Evolutionary conservation across 1,140 invertebrate species (phyloP).

Genomic region (Periplaneta americana): DNA sequence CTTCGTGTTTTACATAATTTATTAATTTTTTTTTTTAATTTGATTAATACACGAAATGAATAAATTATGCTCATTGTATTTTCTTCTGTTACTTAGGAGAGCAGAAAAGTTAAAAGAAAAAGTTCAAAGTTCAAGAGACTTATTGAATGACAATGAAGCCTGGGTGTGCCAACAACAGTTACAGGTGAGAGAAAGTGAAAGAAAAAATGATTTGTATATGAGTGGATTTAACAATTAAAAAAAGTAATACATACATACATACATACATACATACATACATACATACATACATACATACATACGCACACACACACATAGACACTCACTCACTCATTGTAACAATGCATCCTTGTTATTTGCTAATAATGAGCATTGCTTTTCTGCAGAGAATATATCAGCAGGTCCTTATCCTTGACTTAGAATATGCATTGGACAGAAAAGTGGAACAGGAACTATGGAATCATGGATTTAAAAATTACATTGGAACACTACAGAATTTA

Average conservation of each 20-base stretch:
- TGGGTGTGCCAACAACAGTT: slow-evolving; percentile 57
- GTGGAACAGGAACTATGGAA: slow-evolving; percentile 88
- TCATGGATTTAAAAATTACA: slow-evolving; percentile 82
- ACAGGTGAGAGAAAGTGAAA: too few relatives aligned
- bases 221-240: not conserved
- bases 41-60: too few relatives aligned
- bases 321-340: too few relatives aligned
- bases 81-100: slow-evolving; percentile 46
- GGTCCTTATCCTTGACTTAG: slow-evolving; percentile 71
- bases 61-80: too few relatives aligned
- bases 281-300: not conserved
- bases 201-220: not conserved
- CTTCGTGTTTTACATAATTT: too few relatives aligned
- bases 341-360: not conserved
- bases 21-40: too few relatives aligned
- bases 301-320: too few relatives aligned
- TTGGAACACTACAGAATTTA: slow-evolving; percentile 66
- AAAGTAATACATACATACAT: too few relatives aligned
- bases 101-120: slow-evolving; percentile 64
- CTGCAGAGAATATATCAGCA: slow-evolving; percentile 68
- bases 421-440: slow-evolving; percentile 84
- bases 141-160: slow-evolving; percentile 52
- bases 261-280: not conserved
- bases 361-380: slow-evolving; percentile 15
- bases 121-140: slow-evolving; percentile 55